Base-by-base conservation (phyloP, 2,797 vertebrate genomes). In the Pachyuromys duprasi region DNA sequence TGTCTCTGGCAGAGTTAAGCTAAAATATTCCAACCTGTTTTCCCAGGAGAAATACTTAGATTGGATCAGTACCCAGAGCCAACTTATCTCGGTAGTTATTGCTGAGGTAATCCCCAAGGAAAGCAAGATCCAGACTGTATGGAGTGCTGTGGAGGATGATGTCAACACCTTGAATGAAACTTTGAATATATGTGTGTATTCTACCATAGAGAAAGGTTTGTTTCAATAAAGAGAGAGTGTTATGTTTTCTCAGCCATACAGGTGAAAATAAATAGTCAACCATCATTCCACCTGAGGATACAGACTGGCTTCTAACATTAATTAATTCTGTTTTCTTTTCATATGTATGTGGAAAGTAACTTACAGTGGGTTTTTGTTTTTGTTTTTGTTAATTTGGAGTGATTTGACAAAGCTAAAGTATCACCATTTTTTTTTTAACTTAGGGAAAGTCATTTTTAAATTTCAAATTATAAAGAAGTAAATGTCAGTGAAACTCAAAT, bases 111-210 rank as follows among this genome's bases (percentile, higher is more conserved):
- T 95, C 95, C 88, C 86, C 6, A 42, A 90, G 93, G 97, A 96
- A 97, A 87, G 97, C 93, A 89, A 82, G 45, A 95, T 89, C 97
- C 97, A 97, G 96, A 96, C 93, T 22, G 17, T 53, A 91, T 24
- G 45, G 33, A 76, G 93, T 93, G 82, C 70, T 79, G 14, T 87
- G 67, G 87, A 94, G 55, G 42, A 75, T 96, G 97, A 93, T 95
- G 94, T 98, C 97, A 97, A 81, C 95, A 93, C 97, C 91, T 95
- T 60, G 83, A 95, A 87, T 95, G 94, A 96, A 96, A 87, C 49
- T 79, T 95, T 70, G 78, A 90, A 55, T 88, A 55, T 86, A 74
- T 55, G 24, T 70, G 12, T 90, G 39, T 90, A 70, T 63, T 90
- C 53, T 5, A 17, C 72, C 79, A 92, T 60, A 96, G 89, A 95